These are phyloP conservation scores for Silurus asotus DNA, from an alignment of 2,113 vertebrate genomes.

Conservation along the genomic window DNA sequence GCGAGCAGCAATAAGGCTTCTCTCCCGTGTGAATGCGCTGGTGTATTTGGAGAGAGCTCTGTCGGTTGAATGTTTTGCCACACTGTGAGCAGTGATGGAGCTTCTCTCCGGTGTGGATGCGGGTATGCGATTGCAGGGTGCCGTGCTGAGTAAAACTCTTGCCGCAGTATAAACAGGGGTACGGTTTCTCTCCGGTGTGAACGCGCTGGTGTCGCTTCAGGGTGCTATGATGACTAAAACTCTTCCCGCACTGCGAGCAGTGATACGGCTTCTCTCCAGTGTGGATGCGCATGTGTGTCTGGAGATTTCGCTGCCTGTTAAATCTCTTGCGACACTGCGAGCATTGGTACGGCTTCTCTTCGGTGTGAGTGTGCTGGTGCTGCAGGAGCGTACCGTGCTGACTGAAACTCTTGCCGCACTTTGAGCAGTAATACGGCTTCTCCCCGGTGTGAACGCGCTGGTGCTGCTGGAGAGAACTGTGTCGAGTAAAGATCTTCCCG, in stretches of 20 bases:
- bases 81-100: background rate
- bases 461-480: slow-evolving; percentile 2
- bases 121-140: background rate
- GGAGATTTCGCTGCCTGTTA: slow-evolving; percentile 2
- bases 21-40: slow-evolving; percentile 9
- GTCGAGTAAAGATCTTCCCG: slow-evolving; percentile 7
- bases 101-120: background rate
- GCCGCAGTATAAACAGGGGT: background rate
- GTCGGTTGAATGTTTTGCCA: background rate
- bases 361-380: slow-evolving; percentile 11
- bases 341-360: slow-evolving; percentile 5
- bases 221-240: background rate
- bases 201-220: background rate
- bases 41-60: background rate
- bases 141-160: background rate
- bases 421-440: slow-evolving; percentile 13
- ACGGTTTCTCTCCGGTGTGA: slow-evolving; percentile 7
- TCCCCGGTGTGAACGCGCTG: slow-evolving; percentile 7
- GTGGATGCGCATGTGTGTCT: background rate
- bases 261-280: slow-evolving; percentile 4
- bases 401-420: slow-evolving; percentile 4
- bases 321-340: background rate
- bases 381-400: background rate
- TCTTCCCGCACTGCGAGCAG: background rate
- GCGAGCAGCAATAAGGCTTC: background rate